Conservation (phyloP, 2,113 vertebrate species). For the Microtus montanus region DNA sequence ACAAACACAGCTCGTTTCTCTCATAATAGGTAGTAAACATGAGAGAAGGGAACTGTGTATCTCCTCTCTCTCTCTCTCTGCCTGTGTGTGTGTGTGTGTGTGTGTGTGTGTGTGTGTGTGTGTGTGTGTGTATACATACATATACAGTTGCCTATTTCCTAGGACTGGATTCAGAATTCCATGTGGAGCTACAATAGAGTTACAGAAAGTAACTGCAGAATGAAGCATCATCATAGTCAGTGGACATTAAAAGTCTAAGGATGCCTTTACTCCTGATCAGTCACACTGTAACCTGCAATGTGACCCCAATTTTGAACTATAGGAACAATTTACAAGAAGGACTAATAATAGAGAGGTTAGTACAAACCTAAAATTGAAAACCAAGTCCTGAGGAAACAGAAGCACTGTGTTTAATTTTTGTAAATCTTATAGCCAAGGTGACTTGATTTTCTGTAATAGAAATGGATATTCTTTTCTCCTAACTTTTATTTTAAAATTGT, state of each 20-base stretch:
- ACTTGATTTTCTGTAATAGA: not conserved
- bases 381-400: not conserved
- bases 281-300: not conserved
- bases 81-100: not conserved
- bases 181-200: not conserved
- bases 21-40: not conserved
- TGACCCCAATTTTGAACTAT: not conserved
- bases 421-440: not conserved
- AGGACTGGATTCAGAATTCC: not conserved
- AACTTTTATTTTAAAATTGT: not conserved
- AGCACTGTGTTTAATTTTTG: not conserved
- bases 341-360: not conserved
- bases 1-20: not conserved
- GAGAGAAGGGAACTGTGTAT: not conserved
- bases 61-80: not conserved
- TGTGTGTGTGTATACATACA: fast-evolving
- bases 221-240: not conserved
- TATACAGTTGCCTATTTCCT: not conserved
- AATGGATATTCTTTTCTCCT: not conserved
- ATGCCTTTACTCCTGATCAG: not conserved
- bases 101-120: not conserved
- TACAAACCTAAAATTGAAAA: not conserved
- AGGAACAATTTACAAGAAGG: not conserved
- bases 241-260: not conserved
- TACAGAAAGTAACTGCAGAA: not conserved